Conservation (phyloP, 2,888 invertebrate species). For the Drosophila fungiperda region DNA sequence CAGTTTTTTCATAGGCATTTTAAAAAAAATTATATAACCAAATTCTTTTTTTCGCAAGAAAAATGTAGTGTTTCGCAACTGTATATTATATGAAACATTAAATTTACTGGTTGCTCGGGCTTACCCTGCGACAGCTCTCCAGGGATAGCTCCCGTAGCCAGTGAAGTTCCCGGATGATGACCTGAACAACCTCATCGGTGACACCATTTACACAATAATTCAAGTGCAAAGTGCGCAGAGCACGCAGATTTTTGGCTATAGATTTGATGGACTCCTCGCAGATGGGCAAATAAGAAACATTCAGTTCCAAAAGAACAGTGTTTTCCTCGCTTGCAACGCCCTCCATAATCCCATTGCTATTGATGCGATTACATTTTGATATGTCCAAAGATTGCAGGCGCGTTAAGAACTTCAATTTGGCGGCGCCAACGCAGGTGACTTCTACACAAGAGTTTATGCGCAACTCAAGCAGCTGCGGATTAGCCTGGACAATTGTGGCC, state of each 20-base stretch:
- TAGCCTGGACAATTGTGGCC: conserved; percentile 87
- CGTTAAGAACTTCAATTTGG: conserved; percentile 86
- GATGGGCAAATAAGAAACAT: conserved; percentile 87
- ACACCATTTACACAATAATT: conserved; percentile 90
- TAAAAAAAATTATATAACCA: too few species aligned
- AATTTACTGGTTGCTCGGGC: conserved; percentile 9
- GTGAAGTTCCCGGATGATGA: conserved; percentile 88
- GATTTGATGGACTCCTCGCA: conserved; percentile 88
- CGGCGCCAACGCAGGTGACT: conserved; percentile 88
- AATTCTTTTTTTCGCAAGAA: too few species aligned
- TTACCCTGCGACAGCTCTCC: conserved; percentile 87
- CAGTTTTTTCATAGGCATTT: too few species aligned
- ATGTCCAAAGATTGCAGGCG: conserved; percentile 88
- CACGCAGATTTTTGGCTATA: conserved; percentile 87
- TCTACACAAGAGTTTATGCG: conserved; percentile 88
- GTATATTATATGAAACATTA: not conserved
- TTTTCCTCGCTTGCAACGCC: conserved; percentile 87
- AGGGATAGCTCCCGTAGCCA: conserved; percentile 87
- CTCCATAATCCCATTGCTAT: conserved; percentile 87
- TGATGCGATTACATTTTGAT: conserved; percentile 89
- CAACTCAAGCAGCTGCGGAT: conserved; percentile 87
- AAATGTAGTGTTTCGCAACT: not conserved
- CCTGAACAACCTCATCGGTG: conserved; percentile 89
- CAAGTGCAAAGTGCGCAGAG: conserved; percentile 87
- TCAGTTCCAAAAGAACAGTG: conserved; percentile 86